Conservation (phyloP, 2,797 vertebrate genomes). For the Synanceia verrucosa region DNA sequence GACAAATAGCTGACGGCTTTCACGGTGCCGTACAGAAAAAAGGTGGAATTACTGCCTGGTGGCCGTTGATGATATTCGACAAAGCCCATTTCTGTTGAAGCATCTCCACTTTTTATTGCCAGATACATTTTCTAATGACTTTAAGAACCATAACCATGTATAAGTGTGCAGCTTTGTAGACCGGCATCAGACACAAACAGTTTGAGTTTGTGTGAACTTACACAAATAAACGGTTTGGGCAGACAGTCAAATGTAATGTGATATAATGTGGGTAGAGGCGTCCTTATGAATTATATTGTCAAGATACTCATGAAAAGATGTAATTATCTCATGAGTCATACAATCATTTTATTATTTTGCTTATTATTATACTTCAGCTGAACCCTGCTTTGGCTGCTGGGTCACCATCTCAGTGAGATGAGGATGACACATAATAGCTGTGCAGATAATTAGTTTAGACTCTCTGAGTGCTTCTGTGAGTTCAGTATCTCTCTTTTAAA, state of each 20-base stretch:
- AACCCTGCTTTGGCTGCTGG: slow-evolving; percentile 12
- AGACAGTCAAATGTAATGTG: slow-evolving; percentile 21
- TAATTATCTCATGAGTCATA: slow-evolving; percentile 55
- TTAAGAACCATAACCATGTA: background rate
- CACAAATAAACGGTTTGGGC: slow-evolving; percentile 2
- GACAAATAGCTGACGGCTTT: slow-evolving; percentile 28
- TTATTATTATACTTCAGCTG: slow-evolving; percentile 30
- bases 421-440: slow-evolving; percentile 17
- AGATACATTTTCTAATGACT: background rate
- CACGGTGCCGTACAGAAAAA: slow-evolving; percentile 1
- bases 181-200: background rate
- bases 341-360: slow-evolving; percentile 28
- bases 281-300: slow-evolving; percentile 42
- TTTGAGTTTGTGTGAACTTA: background rate
- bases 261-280: slow-evolving; percentile 30
- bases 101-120: background rate
- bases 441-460: background rate
- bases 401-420: slow-evolving; percentile 2
- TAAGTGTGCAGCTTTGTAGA: background rate
- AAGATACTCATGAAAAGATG: slow-evolving; percentile 42
- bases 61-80: background rate
- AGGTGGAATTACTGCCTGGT: background rate
- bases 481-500: background rate
- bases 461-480: background rate
- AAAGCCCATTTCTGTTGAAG: background rate